phyloP scores from a whole-genome alignment of 2,113 vertebrate genomes.

The Lamprologus tigripictilis region DNA sequence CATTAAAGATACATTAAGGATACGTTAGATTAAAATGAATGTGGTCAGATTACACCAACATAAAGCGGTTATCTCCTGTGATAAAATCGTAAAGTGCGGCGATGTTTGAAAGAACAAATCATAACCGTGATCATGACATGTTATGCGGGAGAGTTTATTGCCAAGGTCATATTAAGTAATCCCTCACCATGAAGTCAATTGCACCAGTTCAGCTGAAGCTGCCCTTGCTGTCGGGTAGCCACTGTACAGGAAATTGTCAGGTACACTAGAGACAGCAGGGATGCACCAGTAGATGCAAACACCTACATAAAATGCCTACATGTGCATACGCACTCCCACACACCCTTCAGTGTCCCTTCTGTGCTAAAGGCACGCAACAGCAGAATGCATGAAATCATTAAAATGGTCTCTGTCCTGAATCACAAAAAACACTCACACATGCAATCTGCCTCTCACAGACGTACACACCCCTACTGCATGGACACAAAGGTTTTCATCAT shows the following conservation, averaged over 20 bases:
- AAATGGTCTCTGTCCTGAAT: not conserved
- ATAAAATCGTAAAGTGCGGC: not conserved
- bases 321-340: not conserved
- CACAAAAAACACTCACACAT: not conserved
- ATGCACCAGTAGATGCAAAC: not conserved
- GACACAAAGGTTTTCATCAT: not conserved
- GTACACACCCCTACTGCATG: not conserved
- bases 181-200: not conserved
- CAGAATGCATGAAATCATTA: slow-evolving; percentile 25
- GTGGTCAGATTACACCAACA: not conserved
- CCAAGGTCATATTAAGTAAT: not conserved
- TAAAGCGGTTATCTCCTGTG: not conserved
- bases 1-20: not conserved
- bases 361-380: slow-evolving; percentile 10
- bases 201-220: not conserved
- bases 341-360: not conserved
- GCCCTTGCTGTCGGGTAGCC: not conserved
- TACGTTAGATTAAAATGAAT: fast-evolving
- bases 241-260: not conserved
- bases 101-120: not conserved
- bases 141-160: not conserved
- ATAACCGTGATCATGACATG: not conserved
- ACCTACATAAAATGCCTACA: not conserved
- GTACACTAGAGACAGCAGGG: not conserved
- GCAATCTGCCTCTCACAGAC: not conserved